phyloP scores from a whole-genome alignment of 2,888 invertebrate genomes.

The Papilio elwesi region DNA sequence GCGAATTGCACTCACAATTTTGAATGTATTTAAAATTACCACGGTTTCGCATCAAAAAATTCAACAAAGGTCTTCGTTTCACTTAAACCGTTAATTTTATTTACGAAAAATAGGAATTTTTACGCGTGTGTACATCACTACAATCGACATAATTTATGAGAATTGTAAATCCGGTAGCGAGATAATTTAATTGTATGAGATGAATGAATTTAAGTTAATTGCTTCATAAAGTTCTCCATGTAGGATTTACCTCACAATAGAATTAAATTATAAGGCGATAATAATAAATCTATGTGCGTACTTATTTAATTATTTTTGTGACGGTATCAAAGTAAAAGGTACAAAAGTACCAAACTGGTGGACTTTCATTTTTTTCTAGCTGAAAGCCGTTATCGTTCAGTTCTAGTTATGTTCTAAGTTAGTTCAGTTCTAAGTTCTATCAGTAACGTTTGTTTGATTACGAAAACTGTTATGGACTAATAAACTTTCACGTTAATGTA shows the following conservation, averaged over 20 bases:
- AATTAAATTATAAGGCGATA: conserved; percentile 22
- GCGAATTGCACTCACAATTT: neutral
- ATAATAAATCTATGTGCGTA: conserved; percentile 16
- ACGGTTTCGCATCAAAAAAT: neutral
- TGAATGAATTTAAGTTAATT: conserved; percentile 30
- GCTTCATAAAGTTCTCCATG: conserved; percentile 28
- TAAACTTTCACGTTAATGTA: no score
- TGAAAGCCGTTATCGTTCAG: neutral
- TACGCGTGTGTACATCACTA: conserved; percentile 61
- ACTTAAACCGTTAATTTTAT: conserved; percentile 23
- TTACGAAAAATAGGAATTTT: conserved; percentile 48
- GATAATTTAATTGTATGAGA: conserved; percentile 16
- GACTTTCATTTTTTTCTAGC: neutral
- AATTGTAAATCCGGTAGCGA: conserved; percentile 58
- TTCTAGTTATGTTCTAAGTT: no score
- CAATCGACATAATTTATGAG: conserved; percentile 54
- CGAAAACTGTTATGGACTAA: no score
- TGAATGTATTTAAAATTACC: conserved; percentile 12
- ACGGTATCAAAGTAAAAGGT: no score
- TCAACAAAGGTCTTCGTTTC: conserved; percentile 6
- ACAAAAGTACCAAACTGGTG: neutral
- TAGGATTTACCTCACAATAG: conserved; percentile 33
- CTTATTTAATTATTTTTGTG: neutral
- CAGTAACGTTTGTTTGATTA: no score
- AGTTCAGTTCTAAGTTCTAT: no score